A percentile compares a stretch with the other conserved stretches of the same genome.
Evolutionary conservation across 1,140 invertebrate species (phyloP).

Genomic region (Phymorhynchus buccinoides): DNA sequence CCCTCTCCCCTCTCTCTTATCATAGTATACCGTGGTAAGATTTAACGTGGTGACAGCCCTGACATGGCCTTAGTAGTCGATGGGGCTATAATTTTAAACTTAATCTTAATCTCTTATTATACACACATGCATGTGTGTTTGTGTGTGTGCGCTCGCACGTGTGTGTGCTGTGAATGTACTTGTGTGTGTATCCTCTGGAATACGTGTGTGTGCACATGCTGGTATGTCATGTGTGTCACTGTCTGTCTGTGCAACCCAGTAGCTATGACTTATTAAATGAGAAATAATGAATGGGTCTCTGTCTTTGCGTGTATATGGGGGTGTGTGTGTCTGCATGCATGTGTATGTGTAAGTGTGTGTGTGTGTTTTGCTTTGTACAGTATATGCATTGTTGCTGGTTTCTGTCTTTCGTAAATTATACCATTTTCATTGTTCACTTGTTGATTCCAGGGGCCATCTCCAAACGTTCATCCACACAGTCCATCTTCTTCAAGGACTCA

Average conservation of each 20-base stretch:
- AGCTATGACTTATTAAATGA: neutral
- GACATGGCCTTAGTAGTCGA: no score
- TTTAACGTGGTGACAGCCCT: no score
- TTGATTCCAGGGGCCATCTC: constrained; percentile 67
- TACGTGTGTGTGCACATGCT: no score
- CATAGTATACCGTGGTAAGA: no score
- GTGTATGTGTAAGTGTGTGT: constrained; percentile 10
- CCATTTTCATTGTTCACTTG: constrained; percentile 5
- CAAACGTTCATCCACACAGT: constrained; percentile 72
- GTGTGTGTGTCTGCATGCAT: neutral
- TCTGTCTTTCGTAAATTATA: neutral
- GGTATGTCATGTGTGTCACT: neutral
- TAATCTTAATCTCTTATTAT: neutral
- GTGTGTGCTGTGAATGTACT: neutral
- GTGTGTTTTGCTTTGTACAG: neutral
- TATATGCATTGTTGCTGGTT: neutral
- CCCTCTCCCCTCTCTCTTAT: no score
- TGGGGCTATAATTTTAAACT: no score
- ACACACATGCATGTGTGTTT: neutral
- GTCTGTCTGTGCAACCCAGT: neutral
- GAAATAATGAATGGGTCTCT: neutral
- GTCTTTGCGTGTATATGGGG: neutral
- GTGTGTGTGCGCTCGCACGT: neutral
- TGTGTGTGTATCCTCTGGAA: no score
- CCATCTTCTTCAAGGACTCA: constrained; percentile 67